Evolutionary conservation across 2,797 vertebrate species (phyloP).

Genomic region (Peromyscus attwateri): DNA sequence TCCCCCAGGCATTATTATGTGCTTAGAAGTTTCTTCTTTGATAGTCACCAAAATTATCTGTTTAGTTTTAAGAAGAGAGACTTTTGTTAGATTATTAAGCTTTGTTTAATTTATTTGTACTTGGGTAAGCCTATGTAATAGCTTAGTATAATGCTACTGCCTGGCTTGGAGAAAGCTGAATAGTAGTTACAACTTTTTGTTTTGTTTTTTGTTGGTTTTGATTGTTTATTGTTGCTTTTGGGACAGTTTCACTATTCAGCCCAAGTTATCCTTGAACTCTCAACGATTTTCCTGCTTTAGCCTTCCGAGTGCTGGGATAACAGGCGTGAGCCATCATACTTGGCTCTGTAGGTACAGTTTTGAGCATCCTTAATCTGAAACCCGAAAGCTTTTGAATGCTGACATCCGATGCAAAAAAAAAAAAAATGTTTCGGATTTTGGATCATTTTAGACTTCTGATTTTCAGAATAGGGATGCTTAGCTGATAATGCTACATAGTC

Average conservation of each 20-base stretch:
- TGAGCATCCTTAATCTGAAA: conserved; percentile 1
- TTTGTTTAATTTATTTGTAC: conserved; percentile 57
- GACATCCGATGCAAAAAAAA: not conserved
- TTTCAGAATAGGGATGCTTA: not conserved
- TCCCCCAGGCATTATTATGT: not conserved
- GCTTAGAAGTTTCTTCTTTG: conserved; percentile 35
- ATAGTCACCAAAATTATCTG: conserved; percentile 49
- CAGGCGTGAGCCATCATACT: not conserved
- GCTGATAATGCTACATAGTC: not conserved
- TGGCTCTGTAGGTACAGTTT: not conserved
- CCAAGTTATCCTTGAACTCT: not conserved
- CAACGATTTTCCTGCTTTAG: not conserved
- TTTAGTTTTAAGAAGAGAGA: conserved; percentile 58
- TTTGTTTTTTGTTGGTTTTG: not conserved
- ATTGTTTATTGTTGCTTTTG: not conserved
- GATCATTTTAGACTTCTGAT: not conserved
- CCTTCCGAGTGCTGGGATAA: not conserved
- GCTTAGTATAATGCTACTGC: not conserved
- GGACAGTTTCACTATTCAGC: not conserved
- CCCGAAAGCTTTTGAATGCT: not conserved
- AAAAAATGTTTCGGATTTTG: not conserved
- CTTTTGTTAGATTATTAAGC: conserved; percentile 63
- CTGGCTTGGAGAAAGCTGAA: conserved; percentile 37
- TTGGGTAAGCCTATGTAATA: conserved; percentile 33
- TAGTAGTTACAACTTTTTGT: not conserved